Evolutionary conservation across 2,888 invertebrate species (phyloP).

Genomic region (Atethmia centrago): DNA sequence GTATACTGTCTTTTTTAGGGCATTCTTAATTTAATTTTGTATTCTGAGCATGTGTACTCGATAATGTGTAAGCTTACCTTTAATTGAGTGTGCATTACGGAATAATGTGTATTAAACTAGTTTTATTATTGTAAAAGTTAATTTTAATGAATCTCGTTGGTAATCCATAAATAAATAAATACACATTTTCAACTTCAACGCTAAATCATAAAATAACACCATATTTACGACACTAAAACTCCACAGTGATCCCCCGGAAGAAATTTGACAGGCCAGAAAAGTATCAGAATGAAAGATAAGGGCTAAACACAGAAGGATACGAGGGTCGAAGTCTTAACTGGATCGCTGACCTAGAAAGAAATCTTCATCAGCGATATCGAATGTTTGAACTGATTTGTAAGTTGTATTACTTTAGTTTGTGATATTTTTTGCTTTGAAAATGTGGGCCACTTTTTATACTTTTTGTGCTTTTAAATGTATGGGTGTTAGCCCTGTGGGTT

Average conservation of each 20-base stretch:
- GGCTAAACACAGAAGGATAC: constrained; percentile 58
- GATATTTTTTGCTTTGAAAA: constrained; percentile 1
- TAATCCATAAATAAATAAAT: too few species aligned
- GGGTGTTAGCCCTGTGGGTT: too few species aligned
- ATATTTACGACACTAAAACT: constrained; percentile 43
- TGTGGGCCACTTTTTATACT: neutral
- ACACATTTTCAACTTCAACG: neutral
- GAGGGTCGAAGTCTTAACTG: constrained; percentile 61
- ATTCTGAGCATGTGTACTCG: too few species aligned
- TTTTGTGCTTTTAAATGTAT: neutral
- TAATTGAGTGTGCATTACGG: too few species aligned
- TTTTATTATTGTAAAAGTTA: too few species aligned
- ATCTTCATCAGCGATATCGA: constrained; percentile 52
- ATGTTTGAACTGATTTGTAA: constrained; percentile 37
- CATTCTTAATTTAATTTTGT: too few species aligned
- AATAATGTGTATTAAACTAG: too few species aligned
- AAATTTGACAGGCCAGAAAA: constrained; percentile 61
- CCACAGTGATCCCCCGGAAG: constrained; percentile 50
- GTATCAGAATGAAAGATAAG: constrained; percentile 63
- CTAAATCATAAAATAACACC: constrained; percentile 31
- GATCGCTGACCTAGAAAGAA: constrained; percentile 61
- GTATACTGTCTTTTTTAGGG: too few species aligned
- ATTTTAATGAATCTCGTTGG: too few species aligned
- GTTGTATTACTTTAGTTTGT: constrained; percentile 31
- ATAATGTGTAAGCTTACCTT: too few species aligned